A percentile compares a stretch with the other conserved stretches of the same genome.
Evolutionary conservation across 2,888 invertebrate genomes (phyloP).

Genomic region (Amphimallon solstitiale): DNA sequence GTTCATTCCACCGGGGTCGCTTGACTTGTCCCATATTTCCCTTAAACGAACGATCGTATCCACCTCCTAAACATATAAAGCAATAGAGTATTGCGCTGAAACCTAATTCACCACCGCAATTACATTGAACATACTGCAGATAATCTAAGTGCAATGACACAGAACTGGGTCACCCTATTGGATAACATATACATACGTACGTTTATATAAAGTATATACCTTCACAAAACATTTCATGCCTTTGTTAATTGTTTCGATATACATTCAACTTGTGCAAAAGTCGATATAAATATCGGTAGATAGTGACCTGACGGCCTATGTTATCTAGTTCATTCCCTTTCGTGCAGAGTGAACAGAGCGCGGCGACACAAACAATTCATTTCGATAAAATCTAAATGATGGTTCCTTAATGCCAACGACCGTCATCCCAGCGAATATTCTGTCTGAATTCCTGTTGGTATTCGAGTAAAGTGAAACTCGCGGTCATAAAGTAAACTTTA

Average conservation of each 20-base stretch:
- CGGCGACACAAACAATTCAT: constrained; percentile 14
- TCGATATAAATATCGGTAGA: not conserved
- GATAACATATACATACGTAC: no score
- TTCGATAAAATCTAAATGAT: constrained; percentile 10
- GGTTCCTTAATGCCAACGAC: constrained; percentile 5
- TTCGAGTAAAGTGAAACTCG: not conserved
- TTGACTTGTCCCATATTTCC: no score
- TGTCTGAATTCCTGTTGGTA: not conserved
- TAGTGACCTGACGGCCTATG: no score
- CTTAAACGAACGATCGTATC: no score
- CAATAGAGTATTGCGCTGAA: not conserved
- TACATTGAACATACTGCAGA: constrained; percentile 24
- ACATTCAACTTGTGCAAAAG: not conserved
- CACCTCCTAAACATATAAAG: no score
- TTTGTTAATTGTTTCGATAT: constrained; percentile 3
- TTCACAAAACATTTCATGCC: constrained; percentile 1
- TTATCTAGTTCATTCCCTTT: no score
- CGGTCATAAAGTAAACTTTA: constrained; percentile 5
- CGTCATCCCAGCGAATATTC: not conserved
- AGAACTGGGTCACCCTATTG: no score
- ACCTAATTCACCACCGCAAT: constrained; percentile 20
- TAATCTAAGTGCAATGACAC: constrained; percentile 12
- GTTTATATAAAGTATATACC: no score
- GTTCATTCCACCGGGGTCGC: no score
- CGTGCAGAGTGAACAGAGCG: not conserved